These are phyloP conservation scores for Lacerta viridis DNA, from an alignment of 2,797 vertebrate species.

Conservation along the genomic window DNA sequence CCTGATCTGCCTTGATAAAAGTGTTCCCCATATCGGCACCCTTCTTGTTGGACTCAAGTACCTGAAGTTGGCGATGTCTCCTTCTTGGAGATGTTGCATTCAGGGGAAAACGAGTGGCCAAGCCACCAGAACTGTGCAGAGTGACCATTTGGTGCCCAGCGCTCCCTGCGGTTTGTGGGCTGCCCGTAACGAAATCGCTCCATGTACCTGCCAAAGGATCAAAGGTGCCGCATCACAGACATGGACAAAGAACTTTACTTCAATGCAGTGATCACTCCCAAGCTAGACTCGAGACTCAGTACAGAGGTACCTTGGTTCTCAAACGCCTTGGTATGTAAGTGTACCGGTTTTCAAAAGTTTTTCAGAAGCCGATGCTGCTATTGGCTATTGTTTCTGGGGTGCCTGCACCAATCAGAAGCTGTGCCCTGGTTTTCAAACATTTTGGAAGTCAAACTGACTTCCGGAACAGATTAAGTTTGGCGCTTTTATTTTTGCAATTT, in stretches of 20 bases:
- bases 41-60: not conserved
- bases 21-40: not conserved
- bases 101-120: slow-evolving; percentile 62
- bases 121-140: slow-evolving; percentile 87
- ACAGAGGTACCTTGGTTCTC: no score
- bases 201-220: slow-evolving; percentile 81
- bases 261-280: not conserved
- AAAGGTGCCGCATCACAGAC: not conserved
- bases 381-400: no score
- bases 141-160: slow-evolving; percentile 66
- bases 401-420: no score
- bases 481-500: no score
- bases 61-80: slow-evolving; percentile 51
- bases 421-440: no score
- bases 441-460: no score
- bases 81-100: slow-evolving; percentile 72
- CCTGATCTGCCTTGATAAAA: not conserved
- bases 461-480: no score
- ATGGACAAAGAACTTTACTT: no score
- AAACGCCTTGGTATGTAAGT: no score
- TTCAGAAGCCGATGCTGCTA: no score
- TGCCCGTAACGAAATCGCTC: slow-evolving; percentile 88
- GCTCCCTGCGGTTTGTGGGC: slow-evolving; percentile 86
- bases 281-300: not conserved
- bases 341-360: no score